Conservation (phyloP, 2,113 vertebrate genomes). For the Nerophis lumbriciformis region DNA sequence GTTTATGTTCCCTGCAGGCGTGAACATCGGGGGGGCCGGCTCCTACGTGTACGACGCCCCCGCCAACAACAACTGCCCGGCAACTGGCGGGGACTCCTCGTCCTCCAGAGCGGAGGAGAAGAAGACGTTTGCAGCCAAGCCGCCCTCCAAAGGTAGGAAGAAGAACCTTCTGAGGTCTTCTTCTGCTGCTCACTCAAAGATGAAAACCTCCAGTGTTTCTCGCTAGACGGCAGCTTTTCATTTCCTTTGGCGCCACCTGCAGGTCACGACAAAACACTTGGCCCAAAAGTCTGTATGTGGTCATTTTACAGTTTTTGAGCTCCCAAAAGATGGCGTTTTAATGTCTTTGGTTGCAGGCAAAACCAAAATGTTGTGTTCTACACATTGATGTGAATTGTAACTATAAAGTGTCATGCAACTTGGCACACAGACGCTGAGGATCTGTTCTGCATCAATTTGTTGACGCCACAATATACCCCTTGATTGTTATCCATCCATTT, state of each 20-base stretch:
- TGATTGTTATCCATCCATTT: no score
- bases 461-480: no score
- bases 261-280: not conserved
- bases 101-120: conserved; percentile 76
- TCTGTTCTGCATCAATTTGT: no score
- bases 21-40: conserved; percentile 92
- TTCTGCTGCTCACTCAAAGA: conserved; percentile 8
- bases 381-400: no score
- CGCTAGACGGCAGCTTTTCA: not conserved
- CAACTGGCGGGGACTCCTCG: conserved; percentile 67
- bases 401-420: no score
- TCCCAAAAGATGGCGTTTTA: no score
- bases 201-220: not conserved
- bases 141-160: conserved; percentile 82
- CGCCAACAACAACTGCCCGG: conserved; percentile 68
- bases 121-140: conserved; percentile 68
- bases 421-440: no score
- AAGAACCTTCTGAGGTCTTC: no score
- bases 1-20: conserved; percentile 66
- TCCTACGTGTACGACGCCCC: conserved; percentile 91
- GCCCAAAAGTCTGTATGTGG: conserved; percentile 4
- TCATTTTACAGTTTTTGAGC: no score
- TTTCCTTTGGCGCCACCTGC: conserved; percentile 25
- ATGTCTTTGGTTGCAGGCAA: no score
- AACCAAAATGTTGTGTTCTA: no score